phyloP scores from a whole-genome alignment of 2,888 invertebrate genomes.

The Bimastos eiseni region DNA sequence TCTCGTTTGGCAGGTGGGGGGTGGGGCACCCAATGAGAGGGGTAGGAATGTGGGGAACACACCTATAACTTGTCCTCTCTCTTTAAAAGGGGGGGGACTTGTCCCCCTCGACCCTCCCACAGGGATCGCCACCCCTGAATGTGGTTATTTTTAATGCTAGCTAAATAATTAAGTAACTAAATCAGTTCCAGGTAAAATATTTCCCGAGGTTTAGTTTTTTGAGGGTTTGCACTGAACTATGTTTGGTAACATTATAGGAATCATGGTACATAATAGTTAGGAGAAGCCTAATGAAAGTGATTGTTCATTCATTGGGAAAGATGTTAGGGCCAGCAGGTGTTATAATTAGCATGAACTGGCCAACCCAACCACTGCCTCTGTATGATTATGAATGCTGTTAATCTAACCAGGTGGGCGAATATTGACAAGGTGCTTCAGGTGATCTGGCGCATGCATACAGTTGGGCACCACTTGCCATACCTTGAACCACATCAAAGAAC shows the following conservation, averaged over 20 bases:
- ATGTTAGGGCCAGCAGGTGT: neutral
- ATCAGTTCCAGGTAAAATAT: too few species aligned
- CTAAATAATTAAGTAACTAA: too few species aligned
- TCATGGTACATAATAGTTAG: neutral
- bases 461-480: neutral
- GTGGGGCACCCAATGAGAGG: too few species aligned
- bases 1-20: too few species aligned
- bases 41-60: too few species aligned
- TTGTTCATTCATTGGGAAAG: neutral
- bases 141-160: too few species aligned
- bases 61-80: too few species aligned
- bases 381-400: neutral
- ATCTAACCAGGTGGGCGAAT: neutral
- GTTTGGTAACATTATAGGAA: neutral
- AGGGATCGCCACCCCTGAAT: too few species aligned
- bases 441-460: neutral
- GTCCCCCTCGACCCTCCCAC: too few species aligned
- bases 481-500: neutral
- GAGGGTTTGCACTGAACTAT: too few species aligned
- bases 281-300: neutral
- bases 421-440: neutral
- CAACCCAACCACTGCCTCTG: neutral
- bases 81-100: too few species aligned
- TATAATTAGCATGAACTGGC: neutral
- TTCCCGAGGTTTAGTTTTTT: too few species aligned